Base-by-base conservation (phyloP, 2,888 invertebrate species). In the Antitype chi region DNA sequence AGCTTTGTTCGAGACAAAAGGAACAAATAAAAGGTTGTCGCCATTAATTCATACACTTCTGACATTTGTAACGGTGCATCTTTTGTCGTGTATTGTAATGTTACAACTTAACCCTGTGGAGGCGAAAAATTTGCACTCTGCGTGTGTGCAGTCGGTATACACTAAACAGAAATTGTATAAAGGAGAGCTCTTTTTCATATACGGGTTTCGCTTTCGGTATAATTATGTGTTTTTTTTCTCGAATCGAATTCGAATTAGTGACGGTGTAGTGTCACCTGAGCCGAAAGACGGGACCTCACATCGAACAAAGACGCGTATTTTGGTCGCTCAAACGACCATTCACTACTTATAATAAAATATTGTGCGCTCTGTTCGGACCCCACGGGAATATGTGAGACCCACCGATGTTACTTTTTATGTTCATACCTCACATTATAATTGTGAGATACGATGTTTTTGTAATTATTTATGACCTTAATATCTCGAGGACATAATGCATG, bases 1-100 rank as follows among this genome's bases (percentile, higher is more conserved):
- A 92, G 94, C 94, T 93, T 93, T 93, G 93, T 94, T 90, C 92
- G 89, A 96, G 92, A 96, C 96, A 96, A 96, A 93, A 88, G 93
- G 82, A 79, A 87, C 89, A 91, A 95, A 95, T 95, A 95, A 95
- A 96, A 94, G 96, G 92, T 93, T 95, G 94, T 94, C 93, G 94
- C 95, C 94, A 96, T 96, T 95, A 95, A 96, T 96, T 95, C 94
- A 91, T 93, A 92, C 89, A 94, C 93, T 95, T 94, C 93, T 94
- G 96, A 96, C 96, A 95, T 93, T 95, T 91, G 92, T 96, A 96
- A 96, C 95, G 94, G 96, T 92, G 92, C 90, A 91, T 91, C 93
- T 92, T 94, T 96, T 95, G 93, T 94, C 85, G 87, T 81, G 82
- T 82, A 75, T 88, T 89, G 85, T 87, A 90, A 91, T 59, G 76